Conservation (phyloP, 2,797 vertebrate species). For the Pantherophis alleghaniensis region DNA sequence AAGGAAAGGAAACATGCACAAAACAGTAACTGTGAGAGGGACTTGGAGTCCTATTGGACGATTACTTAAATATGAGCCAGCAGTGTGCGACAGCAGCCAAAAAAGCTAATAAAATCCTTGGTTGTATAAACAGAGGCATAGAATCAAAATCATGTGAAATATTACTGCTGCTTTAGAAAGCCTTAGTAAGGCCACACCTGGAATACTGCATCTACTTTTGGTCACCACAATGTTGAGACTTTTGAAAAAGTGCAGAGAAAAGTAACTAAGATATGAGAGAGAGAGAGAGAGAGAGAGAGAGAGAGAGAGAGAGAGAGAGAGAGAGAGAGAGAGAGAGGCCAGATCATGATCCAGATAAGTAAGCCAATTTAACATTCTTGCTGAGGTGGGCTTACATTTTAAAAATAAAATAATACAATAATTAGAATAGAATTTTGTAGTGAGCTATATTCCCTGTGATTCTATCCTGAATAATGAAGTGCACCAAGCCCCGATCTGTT, state of each 20-base stretch:
- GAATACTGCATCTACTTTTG: neutral
- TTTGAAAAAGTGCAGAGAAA: neutral
- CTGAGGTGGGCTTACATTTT: neutral
- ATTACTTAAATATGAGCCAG: neutral
- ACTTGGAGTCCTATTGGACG: neutral
- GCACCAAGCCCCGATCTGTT: neutral
- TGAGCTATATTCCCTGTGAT: neutral
- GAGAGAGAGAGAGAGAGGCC: rapidly evolving
- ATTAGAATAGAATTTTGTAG: neutral
- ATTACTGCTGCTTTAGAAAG: neutral
- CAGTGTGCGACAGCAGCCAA: neutral
- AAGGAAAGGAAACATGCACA: slow-evolving; percentile 15
- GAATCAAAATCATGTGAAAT: neutral
- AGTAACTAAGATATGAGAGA: neutral
- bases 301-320: too few species aligned
- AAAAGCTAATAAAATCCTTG: neutral
- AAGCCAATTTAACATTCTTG: neutral
- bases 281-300: rapidly evolving
- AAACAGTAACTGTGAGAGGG: neutral
- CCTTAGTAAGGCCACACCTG: neutral
- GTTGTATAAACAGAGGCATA: neutral
- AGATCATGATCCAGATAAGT: neutral
- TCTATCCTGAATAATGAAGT: neutral
- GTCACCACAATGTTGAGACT: neutral
- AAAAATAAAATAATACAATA: neutral